Evolutionary conservation across 2,888 invertebrate species (phyloP).

Genomic region (Chironomus tentans): DNA sequence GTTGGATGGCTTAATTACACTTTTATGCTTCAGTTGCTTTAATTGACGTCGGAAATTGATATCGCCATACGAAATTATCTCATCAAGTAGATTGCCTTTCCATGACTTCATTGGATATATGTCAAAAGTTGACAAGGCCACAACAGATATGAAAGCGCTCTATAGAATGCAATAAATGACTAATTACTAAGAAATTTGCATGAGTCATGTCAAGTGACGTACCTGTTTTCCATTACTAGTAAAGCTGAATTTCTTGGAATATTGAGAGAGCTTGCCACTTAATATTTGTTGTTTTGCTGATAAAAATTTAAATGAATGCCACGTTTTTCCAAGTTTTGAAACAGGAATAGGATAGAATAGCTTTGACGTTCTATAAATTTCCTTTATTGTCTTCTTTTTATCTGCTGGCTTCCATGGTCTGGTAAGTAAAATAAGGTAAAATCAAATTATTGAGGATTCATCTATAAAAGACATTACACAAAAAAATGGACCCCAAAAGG

Average conservation of each 20-base stretch:
- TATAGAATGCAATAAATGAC: not conserved
- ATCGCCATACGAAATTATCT: slow-evolving; percentile 22
- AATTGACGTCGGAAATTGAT: slow-evolving; percentile 6
- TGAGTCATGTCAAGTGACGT: not conserved
- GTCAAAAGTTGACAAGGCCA: not conserved
- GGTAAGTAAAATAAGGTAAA: too few relatives aligned
- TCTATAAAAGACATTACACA: too few relatives aligned
- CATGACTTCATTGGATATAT: slow-evolving; percentile 11
- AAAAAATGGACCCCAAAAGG: too few relatives aligned
- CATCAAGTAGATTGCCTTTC: slow-evolving; percentile 6
- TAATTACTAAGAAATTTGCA: not conserved
- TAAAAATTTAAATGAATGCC: slow-evolving; percentile 4
- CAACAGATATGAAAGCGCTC: slow-evolving; percentile 16
- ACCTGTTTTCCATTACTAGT: slow-evolving; percentile 24
- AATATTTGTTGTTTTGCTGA: not conserved
- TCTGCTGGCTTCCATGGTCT: not conserved
- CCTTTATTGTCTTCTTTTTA: not conserved
- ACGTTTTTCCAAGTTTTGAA: not conserved
- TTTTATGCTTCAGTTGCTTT: slow-evolving; percentile 28
- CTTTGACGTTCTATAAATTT: not conserved
- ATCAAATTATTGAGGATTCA: too few relatives aligned
- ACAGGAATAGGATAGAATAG: not conserved
- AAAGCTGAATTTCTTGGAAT: slow-evolving; percentile 19
- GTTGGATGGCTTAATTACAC: slow-evolving; percentile 29
- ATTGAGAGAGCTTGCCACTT: not conserved